Evolutionary conservation across 2,797 vertebrate species (phyloP).

Genomic region (Limosa lapponica): DNA sequence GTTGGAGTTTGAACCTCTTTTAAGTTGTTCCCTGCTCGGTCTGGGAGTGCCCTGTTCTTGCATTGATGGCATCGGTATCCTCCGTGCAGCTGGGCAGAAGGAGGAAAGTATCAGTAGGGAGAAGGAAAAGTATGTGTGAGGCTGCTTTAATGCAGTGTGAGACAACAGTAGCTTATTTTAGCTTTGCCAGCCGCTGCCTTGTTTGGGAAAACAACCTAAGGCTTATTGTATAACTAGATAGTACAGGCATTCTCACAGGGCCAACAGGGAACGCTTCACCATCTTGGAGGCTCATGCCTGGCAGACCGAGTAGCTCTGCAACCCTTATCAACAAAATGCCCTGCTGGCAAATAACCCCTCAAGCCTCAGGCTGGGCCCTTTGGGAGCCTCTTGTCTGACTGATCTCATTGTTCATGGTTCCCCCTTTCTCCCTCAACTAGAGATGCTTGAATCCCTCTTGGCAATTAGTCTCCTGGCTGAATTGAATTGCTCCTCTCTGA

Average conservation of each 20-base stretch:
- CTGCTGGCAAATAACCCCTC: not conserved
- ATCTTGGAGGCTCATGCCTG: not conserved
- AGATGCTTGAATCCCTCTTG: not conserved
- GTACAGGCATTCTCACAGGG: not conserved
- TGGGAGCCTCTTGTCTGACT: not conserved
- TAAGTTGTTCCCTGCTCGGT: not conserved
- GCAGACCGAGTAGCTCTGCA: not conserved
- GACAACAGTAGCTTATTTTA: conserved; percentile 28
- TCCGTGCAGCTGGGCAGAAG: not conserved
- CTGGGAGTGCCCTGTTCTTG: conserved; percentile 3
- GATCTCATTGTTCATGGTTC: not conserved
- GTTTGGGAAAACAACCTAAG: conserved; percentile 47
- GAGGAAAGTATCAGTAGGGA: not conserved
- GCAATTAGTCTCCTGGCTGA: not conserved
- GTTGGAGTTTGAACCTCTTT: conserved; percentile 54
- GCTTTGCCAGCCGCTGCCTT: not conserved
- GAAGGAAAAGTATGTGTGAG: not conserved
- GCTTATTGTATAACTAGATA: conserved; percentile 38
- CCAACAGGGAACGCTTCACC: not conserved
- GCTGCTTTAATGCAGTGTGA: not conserved
- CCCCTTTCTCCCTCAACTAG: not conserved
- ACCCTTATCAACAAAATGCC: not conserved
- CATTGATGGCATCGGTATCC: not conserved
- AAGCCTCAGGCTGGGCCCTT: conserved; percentile 6
- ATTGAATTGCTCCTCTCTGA: not conserved